Conservation (phyloP, 2,113 vertebrate genomes). For the Crotalus horridus region DNA sequence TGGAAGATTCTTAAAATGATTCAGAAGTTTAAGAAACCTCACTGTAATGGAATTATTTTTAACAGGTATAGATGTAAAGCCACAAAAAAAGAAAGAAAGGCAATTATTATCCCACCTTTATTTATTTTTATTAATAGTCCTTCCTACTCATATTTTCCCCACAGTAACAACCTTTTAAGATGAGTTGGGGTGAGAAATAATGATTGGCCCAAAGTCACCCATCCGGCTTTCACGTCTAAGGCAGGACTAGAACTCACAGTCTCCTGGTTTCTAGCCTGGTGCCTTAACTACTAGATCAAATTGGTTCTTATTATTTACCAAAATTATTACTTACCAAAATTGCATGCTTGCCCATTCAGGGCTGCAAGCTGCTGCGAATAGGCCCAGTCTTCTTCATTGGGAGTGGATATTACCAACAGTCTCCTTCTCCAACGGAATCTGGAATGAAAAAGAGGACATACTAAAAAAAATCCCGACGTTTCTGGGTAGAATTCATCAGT, state of each 20-base stretch:
- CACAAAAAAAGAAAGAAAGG: background rate
- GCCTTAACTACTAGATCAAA: background rate
- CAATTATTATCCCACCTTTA: background rate
- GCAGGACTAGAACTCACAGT: background rate
- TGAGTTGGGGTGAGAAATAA: background rate
- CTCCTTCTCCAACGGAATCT: slow-evolving; percentile 97
- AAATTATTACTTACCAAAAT: slow-evolving; percentile 84
- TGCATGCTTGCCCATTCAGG: slow-evolving; percentile 93
- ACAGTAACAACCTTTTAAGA: background rate
- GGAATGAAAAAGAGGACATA: slow-evolving; percentile 34
- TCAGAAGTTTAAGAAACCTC: background rate
- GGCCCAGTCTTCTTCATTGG: slow-evolving; percentile 95
- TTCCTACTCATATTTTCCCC: background rate
- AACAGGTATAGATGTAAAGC: background rate
- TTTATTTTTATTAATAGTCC: background rate
- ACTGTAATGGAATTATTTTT: slow-evolving; percentile 28
- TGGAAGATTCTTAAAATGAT: background rate
- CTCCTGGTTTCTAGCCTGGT: background rate
- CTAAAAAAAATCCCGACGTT: background rate
- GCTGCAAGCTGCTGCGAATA: slow-evolving; percentile 96
- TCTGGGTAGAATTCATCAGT: background rate
- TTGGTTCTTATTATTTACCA: background rate
- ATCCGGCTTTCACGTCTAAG: background rate
- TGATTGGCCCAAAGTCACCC: background rate
- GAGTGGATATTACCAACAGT: slow-evolving; percentile 92